Percentiles rank a stretch among this genome's conserved stretches.
phyloP scores from a whole-genome alignment of 2,888 invertebrate genomes.

The Pristionchus fissidentatus region DNA sequence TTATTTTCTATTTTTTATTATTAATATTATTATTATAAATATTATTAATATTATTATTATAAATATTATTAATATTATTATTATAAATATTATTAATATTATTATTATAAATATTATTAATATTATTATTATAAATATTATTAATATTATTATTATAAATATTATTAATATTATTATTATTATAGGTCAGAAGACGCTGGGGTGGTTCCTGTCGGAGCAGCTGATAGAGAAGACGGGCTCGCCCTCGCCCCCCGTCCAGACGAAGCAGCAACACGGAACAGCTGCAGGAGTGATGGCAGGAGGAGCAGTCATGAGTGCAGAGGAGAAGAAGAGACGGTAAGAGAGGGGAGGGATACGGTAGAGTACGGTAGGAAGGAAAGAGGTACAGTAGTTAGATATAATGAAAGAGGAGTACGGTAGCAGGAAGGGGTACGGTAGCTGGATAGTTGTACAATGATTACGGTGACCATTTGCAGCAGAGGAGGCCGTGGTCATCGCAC shows the following conservation, averaged over 20 bases:
- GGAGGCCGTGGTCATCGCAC: slow-evolving; percentile 39
- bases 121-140: too few relatives aligned
- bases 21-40: too few relatives aligned
- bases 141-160: too few relatives aligned
- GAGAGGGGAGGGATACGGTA: neutral
- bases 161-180: too few relatives aligned
- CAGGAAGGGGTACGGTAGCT: slow-evolving; percentile 1
- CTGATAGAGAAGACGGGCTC: slow-evolving; percentile 47
- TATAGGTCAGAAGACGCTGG: slow-evolving; percentile 63
- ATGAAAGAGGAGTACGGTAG: too few relatives aligned
- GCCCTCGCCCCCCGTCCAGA: slow-evolving; percentile 44
- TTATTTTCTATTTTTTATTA: too few relatives aligned
- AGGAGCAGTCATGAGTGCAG: neutral
- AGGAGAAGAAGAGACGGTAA: slow-evolving; percentile 49
- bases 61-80: too few relatives aligned
- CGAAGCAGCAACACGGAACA: neutral
- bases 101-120: too few relatives aligned
- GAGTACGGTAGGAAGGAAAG: neutral
- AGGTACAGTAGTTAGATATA: too few relatives aligned
- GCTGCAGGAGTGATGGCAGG: neutral
- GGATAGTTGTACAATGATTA: neutral
- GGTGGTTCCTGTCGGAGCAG: slow-evolving; percentile 62
- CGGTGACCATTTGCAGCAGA: neutral
- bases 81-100: too few relatives aligned
- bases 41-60: too few relatives aligned